A percentile compares a stretch with the other conserved stretches of the same genome.
These are phyloP conservation scores for Pygoscelis antarcticus DNA, from an alignment of 2,113 vertebrate species.

Conservation along the genomic window DNA sequence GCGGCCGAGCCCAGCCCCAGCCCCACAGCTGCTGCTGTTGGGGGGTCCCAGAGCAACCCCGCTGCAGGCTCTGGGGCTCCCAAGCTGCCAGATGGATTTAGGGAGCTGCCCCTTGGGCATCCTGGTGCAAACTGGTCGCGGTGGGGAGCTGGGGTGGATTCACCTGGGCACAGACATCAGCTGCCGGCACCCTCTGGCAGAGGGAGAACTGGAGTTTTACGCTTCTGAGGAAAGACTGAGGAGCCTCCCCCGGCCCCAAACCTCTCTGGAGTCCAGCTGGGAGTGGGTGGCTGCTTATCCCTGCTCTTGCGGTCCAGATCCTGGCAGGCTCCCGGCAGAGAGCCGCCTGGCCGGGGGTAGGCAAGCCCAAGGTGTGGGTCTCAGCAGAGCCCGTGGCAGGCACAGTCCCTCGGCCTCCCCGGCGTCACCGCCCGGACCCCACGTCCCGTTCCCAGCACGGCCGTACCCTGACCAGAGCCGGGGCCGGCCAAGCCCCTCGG, in stretches of 20 bases:
- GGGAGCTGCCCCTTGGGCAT: neutral
- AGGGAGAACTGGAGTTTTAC: neutral
- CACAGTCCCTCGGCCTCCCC: fast-evolving
- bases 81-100: neutral
- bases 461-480: fast-evolving
- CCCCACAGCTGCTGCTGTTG: fast-evolving
- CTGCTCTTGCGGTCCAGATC: fast-evolving
- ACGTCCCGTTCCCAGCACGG: neutral
- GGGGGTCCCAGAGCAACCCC: neutral
- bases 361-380: fast-evolving
- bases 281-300: fast-evolving
- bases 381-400: fast-evolving
- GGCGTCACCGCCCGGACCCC: fast-evolving
- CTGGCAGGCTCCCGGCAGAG: fast-evolving
- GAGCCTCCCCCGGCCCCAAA: neutral
- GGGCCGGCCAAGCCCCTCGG: neutral
- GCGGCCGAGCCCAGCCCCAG: fast-evolving
- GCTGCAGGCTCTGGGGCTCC: fast-evolving
- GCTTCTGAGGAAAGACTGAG: fast-evolving
- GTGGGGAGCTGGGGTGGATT: neutral
- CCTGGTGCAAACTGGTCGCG: neutral
- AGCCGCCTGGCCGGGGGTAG: fast-evolving
- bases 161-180: fast-evolving
- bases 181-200: neutral
- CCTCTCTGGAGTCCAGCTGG: fast-evolving